These are phyloP conservation scores for Delphinus delphis DNA, from an alignment of 2,113 vertebrate genomes.

Conservation along the genomic window DNA sequence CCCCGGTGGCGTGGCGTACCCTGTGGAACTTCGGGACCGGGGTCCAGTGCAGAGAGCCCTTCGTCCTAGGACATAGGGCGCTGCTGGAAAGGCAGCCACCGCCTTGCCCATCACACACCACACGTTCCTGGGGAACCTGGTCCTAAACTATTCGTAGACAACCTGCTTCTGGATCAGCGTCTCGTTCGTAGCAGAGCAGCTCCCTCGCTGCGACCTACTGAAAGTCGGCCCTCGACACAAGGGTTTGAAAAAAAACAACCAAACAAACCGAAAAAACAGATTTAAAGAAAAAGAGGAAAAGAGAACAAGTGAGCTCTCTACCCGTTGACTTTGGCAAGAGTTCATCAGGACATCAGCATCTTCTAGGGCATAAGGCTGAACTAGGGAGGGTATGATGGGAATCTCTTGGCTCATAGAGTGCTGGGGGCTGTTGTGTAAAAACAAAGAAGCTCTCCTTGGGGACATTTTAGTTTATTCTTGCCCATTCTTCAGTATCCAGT, in stretches of 20 bases:
- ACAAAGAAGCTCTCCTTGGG: neutral
- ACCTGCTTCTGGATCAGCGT: neutral
- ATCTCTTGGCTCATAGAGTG: neutral
- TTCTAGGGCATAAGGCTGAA: neutral
- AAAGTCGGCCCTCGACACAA: neutral
- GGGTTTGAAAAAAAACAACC: neutral
- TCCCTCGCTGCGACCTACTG: neutral
- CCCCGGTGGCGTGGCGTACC: neutral
- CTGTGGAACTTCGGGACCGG: rapidly evolving
- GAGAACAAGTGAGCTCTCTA: neutral
- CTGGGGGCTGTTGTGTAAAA: neutral
- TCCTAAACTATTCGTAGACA: neutral
- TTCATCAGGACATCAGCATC: neutral
- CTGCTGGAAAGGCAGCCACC: neutral
- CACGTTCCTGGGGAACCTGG: neutral
- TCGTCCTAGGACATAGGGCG: rapidly evolving
- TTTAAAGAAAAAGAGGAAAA: neutral
- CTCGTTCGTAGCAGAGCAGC: neutral
- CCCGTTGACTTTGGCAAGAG: neutral
- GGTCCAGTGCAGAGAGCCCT: neutral
- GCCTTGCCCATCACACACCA: neutral
- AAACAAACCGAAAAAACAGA: neutral
- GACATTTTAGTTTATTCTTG: neutral
- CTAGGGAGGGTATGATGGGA: neutral
- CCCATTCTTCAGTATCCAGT: neutral